Percentiles rank a stretch among this genome's conserved stretches.
These are phyloP conservation scores for Thera britannica DNA, from an alignment of 2,888 invertebrate species.

Conservation along the genomic window DNA sequence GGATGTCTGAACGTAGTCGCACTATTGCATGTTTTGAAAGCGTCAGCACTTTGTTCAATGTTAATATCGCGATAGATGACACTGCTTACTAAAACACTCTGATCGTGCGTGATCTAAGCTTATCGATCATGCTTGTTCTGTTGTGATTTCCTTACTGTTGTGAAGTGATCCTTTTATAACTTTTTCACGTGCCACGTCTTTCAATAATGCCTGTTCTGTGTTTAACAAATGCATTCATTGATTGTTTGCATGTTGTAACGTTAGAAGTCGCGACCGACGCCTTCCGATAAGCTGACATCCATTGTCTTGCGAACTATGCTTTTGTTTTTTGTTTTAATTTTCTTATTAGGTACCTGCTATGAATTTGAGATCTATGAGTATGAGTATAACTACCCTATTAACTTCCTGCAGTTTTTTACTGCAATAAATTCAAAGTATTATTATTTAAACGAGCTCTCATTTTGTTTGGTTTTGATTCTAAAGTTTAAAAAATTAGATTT, in stretches of 20 bases:
- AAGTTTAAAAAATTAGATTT: no score
- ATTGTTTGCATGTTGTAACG: slow-evolving; percentile 34
- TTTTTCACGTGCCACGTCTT: slow-evolving; percentile 20
- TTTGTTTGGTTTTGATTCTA: no score
- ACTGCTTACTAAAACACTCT: slow-evolving; percentile 15
- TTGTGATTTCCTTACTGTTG: slow-evolving; percentile 9
- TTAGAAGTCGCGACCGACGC: slow-evolving; percentile 42
- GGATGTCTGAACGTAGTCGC: slow-evolving; percentile 64
- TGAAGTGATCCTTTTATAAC: slow-evolving; percentile 14
- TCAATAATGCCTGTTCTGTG: slow-evolving; percentile 19
- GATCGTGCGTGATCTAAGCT: slow-evolving; percentile 16
- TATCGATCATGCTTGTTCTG: slow-evolving; percentile 7
- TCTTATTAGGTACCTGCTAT: neutral
- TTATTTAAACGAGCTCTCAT: no score
- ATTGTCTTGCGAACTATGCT: slow-evolving; percentile 69
- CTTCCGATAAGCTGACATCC: slow-evolving; percentile 64
- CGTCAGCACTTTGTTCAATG: slow-evolving; percentile 28
- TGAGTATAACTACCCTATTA: neutral
- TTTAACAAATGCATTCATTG: slow-evolving; percentile 35
- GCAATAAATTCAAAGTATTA: no score
- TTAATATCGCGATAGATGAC: slow-evolving; percentile 10
- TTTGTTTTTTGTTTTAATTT: slow-evolving; percentile 43
- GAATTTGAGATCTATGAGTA: slow-evolving; percentile 1
- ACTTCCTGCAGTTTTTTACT: no score
- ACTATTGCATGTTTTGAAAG: slow-evolving; percentile 40